phyloP scores from a whole-genome alignment of 2,888 invertebrate species.

The Patella caerulea region DNA sequence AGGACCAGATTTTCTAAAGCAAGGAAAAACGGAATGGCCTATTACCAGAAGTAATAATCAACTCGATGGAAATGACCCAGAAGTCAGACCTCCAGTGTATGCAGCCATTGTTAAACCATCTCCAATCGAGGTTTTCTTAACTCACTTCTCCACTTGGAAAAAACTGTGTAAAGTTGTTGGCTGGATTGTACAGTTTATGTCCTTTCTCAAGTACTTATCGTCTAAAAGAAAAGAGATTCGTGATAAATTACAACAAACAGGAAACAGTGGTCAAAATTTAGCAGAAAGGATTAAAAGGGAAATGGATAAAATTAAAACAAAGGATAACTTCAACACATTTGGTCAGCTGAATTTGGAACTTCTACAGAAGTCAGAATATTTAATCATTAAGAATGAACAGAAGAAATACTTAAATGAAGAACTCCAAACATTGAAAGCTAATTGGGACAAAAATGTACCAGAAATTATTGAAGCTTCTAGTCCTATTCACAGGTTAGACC shows the following conservation, averaged over 20 bases:
- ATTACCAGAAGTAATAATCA: not conserved
- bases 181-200: not conserved
- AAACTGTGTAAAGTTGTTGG: constrained; percentile 1
- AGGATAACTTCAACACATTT: not conserved
- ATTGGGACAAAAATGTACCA: not conserved
- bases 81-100: constrained; percentile 9
- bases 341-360: not conserved
- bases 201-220: too few relatives aligned
- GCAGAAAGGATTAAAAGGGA: too few relatives aligned
- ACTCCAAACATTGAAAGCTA: not conserved
- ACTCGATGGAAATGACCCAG: not conserved
- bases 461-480: not conserved
- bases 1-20: not conserved
- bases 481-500: constrained; percentile 1
- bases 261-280: too few relatives aligned
- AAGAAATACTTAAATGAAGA: not conserved
- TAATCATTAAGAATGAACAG: not conserved
- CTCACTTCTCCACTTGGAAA: not conserved
- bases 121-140: not conserved
- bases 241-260: too few relatives aligned
- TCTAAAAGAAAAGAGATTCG: too few relatives aligned
- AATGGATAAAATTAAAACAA: not conserved
- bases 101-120: not conserved
- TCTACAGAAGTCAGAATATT: not conserved
- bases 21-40: not conserved